Evolutionary conservation across 2,797 vertebrate species (phyloP).

Genomic region (Meda fulgida): DNA sequence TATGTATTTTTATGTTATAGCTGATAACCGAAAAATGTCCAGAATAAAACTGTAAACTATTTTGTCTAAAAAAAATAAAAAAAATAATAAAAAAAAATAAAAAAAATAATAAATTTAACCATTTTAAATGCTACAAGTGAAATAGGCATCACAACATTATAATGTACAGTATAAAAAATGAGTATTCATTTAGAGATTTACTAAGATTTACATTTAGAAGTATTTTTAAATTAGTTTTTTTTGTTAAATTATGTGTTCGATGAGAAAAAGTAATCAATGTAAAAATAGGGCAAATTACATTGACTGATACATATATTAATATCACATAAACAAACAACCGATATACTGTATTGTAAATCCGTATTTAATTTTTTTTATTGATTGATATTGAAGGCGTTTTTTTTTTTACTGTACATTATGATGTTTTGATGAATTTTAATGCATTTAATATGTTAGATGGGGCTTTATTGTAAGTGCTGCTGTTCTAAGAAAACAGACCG

Average conservation of each 20-base stretch:
- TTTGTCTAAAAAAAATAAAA: neutral
- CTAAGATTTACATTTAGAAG: neutral
- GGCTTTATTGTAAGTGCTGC: neutral
- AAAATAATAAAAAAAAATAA: neutral
- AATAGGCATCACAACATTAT: neutral
- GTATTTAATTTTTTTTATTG: neutral
- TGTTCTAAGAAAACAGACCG: neutral
- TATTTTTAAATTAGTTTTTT: neutral
- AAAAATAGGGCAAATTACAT: neutral
- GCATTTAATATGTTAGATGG: neutral
- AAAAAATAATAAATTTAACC: neutral
- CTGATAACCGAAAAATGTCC: neutral
- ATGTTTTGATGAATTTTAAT: conserved; percentile 1
- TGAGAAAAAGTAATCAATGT: neutral
- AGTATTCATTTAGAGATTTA: neutral
- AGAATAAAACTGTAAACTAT: neutral
- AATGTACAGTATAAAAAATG: neutral
- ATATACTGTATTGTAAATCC: neutral
- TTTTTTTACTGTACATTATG: neutral
- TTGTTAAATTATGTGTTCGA: neutral
- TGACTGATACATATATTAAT: neutral
- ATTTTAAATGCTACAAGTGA: conserved; percentile 4
- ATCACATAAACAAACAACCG: neutral
- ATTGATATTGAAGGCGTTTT: neutral
- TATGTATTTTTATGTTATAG: neutral